Evolutionary conservation across 2,888 invertebrate species (phyloP).

Genomic region (Anticlea derivata): DNA sequence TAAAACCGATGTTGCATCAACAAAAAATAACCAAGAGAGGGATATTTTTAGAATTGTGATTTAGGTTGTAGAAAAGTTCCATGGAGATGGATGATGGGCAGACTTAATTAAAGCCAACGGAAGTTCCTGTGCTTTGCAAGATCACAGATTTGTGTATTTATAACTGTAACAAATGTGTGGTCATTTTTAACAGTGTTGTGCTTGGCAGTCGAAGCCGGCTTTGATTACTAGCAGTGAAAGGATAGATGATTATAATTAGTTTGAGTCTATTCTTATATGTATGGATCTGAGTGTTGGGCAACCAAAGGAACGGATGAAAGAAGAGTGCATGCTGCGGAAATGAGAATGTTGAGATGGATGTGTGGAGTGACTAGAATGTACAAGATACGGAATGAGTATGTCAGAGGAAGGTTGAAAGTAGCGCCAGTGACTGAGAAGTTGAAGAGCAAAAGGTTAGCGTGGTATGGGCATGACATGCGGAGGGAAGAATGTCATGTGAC

Average conservation of each 20-base stretch:
- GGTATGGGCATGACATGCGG: too few relatives aligned
- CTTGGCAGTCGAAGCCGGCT: background rate
- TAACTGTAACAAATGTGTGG: slow-evolving; percentile 15
- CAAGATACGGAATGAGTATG: too few relatives aligned
- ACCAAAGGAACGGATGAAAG: too few relatives aligned
- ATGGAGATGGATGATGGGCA: slow-evolving; percentile 15
- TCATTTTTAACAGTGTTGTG: slow-evolving; percentile 8
- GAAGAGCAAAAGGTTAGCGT: too few relatives aligned
- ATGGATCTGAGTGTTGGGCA: too few relatives aligned
- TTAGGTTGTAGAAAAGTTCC: slow-evolving; percentile 25
- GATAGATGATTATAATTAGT: background rate
- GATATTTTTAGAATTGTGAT: slow-evolving; percentile 32
- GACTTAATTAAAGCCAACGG: slow-evolving; percentile 22
- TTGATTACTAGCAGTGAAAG: background rate
- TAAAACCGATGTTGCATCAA: slow-evolving; percentile 5
- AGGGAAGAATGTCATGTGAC: too few relatives aligned
- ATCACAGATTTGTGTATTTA: slow-evolving; percentile 23
- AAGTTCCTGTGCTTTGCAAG: slow-evolving; percentile 15
- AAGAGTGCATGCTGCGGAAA: too few relatives aligned
- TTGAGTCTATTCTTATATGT: background rate
- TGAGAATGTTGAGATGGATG: too few relatives aligned
- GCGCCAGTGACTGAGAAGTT: too few relatives aligned
- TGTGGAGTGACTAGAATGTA: too few relatives aligned
- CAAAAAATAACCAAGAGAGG: slow-evolving; percentile 13
- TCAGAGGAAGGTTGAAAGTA: too few relatives aligned